Evolutionary conservation across 2,113 vertebrate genomes (phyloP).

Genomic region (Lamprotornis superbus): DNA sequence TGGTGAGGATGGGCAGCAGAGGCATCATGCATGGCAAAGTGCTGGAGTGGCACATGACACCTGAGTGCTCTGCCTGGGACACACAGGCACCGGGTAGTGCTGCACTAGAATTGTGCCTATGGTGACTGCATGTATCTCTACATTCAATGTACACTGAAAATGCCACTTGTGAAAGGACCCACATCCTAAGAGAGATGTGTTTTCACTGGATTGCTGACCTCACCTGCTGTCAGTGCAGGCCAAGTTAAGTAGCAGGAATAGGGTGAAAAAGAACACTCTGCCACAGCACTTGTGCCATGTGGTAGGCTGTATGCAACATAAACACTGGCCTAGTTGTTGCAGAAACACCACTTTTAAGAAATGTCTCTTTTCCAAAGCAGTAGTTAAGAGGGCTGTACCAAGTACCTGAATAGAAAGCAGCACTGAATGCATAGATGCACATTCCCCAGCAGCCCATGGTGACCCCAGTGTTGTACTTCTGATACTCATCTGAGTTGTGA

Average conservation of each 20-base stretch:
- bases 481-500: slow-evolving; percentile 87
- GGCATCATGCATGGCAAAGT: rapidly evolving
- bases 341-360: neutral
- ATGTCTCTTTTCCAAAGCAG: neutral
- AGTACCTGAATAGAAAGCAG: slow-evolving; percentile 95
- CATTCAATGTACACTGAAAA: neutral
- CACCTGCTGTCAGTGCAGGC: neutral
- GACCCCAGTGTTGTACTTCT: slow-evolving; percentile 92
- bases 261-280: neutral
- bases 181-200: neutral
- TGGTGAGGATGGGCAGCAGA: neutral
- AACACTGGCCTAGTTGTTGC: neutral
- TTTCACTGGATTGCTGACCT: neutral
- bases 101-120: neutral
- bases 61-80: rapidly evolving
- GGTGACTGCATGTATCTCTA: neutral
- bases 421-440: slow-evolving; percentile 98
- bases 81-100: neutral
- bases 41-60: neutral
- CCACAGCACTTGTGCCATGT: neutral
- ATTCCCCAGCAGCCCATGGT: slow-evolving; percentile 98
- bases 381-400: neutral
- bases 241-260: neutral
- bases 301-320: neutral
- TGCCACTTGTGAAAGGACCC: neutral